phyloP scores from a whole-genome alignment of 2,888 invertebrate species.

The Pycnomerus fuliginosus region DNA sequence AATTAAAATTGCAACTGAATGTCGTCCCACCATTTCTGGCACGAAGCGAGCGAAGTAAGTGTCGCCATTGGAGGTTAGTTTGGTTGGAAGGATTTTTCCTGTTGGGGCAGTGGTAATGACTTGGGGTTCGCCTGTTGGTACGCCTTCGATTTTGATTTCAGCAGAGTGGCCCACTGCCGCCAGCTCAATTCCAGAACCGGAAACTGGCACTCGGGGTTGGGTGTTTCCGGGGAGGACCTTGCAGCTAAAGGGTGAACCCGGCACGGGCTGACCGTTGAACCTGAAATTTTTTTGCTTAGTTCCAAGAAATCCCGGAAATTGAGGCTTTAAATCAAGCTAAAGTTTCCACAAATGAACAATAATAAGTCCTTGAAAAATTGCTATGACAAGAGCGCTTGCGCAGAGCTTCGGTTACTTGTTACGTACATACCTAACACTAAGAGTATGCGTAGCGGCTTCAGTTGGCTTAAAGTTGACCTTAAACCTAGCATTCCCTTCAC shows the following conservation, averaged over 20 bases:
- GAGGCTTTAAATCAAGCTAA: too few species aligned
- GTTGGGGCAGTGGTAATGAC: constrained; percentile 80
- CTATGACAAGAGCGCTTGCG: too few species aligned
- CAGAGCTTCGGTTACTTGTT: too few species aligned
- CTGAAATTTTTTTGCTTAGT: too few species aligned
- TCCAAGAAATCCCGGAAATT: too few species aligned
- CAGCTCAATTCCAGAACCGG: constrained; percentile 68
- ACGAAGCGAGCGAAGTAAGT: constrained; percentile 78
- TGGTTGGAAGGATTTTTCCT: constrained; percentile 75
- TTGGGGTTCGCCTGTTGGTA: constrained; percentile 65
- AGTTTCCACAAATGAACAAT: too few species aligned
- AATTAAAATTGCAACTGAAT: constrained; percentile 78
- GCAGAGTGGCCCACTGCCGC: constrained; percentile 68
- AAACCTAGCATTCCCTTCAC: constrained; percentile 95
- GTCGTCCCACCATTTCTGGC: constrained; percentile 85
- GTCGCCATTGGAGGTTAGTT: constrained; percentile 65
- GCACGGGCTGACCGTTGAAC: constrained; percentile 74
- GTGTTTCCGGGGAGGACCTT: constrained; percentile 67
- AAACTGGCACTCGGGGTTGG: constrained; percentile 62
- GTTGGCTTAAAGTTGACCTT: constrained; percentile 94
- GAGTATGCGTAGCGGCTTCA: constrained; percentile 85
- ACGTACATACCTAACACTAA: constrained; percentile 72
- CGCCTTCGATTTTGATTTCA: constrained; percentile 59
- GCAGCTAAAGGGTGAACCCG: constrained; percentile 94
- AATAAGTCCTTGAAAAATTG: too few species aligned